phyloP scores from a whole-genome alignment of 2,888 invertebrate genomes.

The Salpingus planirostris region DNA sequence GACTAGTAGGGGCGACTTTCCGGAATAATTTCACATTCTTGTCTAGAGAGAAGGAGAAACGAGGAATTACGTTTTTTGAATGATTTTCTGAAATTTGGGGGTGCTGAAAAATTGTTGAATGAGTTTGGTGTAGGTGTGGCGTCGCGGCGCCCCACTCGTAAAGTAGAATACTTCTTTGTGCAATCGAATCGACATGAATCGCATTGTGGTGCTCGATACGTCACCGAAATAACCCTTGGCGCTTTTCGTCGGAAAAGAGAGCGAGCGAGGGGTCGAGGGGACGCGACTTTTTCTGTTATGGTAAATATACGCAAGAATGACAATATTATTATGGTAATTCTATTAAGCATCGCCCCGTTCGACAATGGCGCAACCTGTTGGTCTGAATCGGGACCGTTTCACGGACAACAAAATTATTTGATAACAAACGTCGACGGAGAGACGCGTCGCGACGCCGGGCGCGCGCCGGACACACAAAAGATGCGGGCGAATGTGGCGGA shows the following conservation, averaged over 20 bases:
- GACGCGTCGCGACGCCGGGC: no score
- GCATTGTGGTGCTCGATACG: constrained; percentile 34
- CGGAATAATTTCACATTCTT: constrained; percentile 16
- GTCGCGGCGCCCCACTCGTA: no score
- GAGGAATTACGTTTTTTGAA: no score
- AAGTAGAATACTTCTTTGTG: no score
- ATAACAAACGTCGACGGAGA: constrained; percentile 38
- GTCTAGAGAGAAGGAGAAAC: constrained; percentile 33
- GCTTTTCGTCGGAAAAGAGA: constrained; percentile 16
- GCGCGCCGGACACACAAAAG: no score
- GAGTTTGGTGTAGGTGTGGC: no score
- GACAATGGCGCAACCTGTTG: constrained; percentile 43
- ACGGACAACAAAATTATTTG: constrained; percentile 42
- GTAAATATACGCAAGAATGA: constrained; percentile 41
- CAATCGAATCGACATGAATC: constrained; percentile 38
- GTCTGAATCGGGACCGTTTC: constrained; percentile 38
- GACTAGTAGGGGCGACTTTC: neutral
- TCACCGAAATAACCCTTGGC: constrained; percentile 35
- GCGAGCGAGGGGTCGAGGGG: no score
- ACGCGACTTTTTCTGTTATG: constrained; percentile 35
- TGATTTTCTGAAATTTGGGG: no score
- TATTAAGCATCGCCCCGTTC: constrained; percentile 37
- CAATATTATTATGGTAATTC: constrained; percentile 45
- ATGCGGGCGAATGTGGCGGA: constrained; percentile 32
- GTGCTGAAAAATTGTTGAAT: no score